phyloP scores from a whole-genome alignment of 1,140 invertebrate genomes.

The Elysia chlorotica region DNA sequence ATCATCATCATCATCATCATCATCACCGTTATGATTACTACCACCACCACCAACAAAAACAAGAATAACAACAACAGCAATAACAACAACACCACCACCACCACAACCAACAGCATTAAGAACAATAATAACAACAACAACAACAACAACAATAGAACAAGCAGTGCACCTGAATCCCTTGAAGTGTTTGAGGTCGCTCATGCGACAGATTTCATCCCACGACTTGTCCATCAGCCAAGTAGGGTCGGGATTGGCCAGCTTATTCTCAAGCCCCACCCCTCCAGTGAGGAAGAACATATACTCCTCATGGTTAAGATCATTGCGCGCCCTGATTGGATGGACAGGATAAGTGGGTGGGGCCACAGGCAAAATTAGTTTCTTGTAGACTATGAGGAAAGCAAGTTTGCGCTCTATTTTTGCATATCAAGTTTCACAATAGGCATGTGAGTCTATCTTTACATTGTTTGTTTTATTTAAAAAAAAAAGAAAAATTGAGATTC shows the following conservation, averaged over 20 bases:
- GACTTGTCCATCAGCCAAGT: slow-evolving; percentile 60
- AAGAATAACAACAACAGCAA: slow-evolving; percentile 19
- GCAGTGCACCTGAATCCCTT: slow-evolving; percentile 54
- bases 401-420: too few species aligned
- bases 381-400: too few species aligned
- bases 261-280: slow-evolving; percentile 61
- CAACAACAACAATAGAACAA: not conserved
- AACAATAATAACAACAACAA: not conserved
- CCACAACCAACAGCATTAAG: not conserved
- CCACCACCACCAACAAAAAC: slow-evolving; percentile 21
- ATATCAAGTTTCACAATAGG: too few species aligned
- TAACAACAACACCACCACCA: not conserved
- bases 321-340: slow-evolving; percentile 57
- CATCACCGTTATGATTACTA: not conserved
- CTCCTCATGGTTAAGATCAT: slow-evolving; percentile 57
- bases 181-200: slow-evolving; percentile 53
- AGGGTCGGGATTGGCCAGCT: slow-evolving; percentile 58
- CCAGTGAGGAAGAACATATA: slow-evolving; percentile 63
- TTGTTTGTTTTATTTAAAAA: too few species aligned
- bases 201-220: slow-evolving; percentile 63
- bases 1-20: not conserved
- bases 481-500: too few species aligned
- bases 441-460: too few species aligned
- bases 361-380: too few species aligned
- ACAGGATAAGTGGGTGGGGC: too few species aligned